Evolutionary conservation across 1,140 invertebrate species (phyloP), one percentile per base, ranked within the genome.

Genomic region (Teleogryllus occipitalis): DNA sequence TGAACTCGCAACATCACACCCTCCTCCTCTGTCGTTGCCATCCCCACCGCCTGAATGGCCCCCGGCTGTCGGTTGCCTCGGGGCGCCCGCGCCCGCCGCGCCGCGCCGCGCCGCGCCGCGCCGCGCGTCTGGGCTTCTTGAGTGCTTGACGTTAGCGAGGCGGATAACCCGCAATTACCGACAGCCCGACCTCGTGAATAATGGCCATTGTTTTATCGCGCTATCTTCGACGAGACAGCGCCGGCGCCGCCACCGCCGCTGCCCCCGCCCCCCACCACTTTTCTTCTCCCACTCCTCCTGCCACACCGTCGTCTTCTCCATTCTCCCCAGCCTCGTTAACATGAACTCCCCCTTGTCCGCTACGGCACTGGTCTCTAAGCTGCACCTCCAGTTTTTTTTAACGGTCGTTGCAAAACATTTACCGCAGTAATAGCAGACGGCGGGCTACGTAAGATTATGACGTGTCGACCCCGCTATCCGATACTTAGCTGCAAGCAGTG

Each of bases 191-290:
- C 54, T 65, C 54, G 54, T 65, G 54, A 65, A 65, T 65, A 65
- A 65, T 65, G 18, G 54, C 54, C 54, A 65, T 65, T 65, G 54
- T 65, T 65, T 65, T 65, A 65, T 65, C 54, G 54, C 54, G 54
- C 10, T 65, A 65, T 65, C 54, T 65, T 65, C 10, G 54, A 65
- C 54, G 54, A 18, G 54, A 65, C 54, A 65, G 54, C 54, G 54
- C 10, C 54, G 27, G 54, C 54, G 54, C 54, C 54, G 54, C 2
- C 54, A 7, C 54, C 54, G 10, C 54, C n/a, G 8, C 49, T 54
- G 49, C 49, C 49, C 15, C 49, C 8, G 49, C 49, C 15, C 15
- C 8, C 54, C 10, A 14, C 54, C 10, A 3, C 10, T 65, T 2
- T 65, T 7, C 18, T 65, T 65, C 54, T 7, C 54, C 18, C 54